A percentile compares a stretch with the other conserved stretches of the same genome.
phyloP scores from a whole-genome alignment of 2,797 vertebrate genomes.

The Caiman crocodilus region DNA sequence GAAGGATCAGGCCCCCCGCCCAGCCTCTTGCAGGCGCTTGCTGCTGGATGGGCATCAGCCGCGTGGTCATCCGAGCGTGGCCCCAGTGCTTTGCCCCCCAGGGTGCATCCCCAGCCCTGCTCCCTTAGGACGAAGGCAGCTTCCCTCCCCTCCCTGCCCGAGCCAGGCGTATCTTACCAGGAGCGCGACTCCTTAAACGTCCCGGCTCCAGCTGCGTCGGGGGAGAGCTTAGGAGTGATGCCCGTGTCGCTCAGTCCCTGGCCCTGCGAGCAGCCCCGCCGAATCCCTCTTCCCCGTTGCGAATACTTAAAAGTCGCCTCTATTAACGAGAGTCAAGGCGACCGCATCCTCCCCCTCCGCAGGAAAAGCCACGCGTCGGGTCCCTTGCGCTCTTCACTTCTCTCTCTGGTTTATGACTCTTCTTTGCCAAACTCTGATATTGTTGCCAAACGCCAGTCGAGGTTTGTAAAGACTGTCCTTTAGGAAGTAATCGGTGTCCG shows the following conservation, averaged over 20 bases:
- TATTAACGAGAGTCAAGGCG: not conserved
- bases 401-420: not conserved
- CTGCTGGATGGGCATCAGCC: no score
- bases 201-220: not conserved
- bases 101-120: not conserved
- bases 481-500: slow-evolving; percentile 41
- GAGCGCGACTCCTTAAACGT: not conserved
- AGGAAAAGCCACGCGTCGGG: not conserved
- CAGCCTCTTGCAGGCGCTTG: no score
- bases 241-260: no score
- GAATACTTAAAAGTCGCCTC: slow-evolving; percentile 3
- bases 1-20: not conserved
- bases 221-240: not conserved
- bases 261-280: no score
- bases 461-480: slow-evolving; percentile 12
- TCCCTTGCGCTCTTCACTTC: not conserved
- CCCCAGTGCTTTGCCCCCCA: not conserved
- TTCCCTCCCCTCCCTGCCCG: not conserved
- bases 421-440: slow-evolving; percentile 52
- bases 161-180: not conserved
- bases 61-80: no score
- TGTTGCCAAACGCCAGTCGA: slow-evolving; percentile 39
- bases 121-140: not conserved
- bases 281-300: not conserved
- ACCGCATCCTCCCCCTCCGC: not conserved